A percentile compares a stretch with the other conserved stretches of the same genome.
Conservation (phyloP, 1,140 invertebrate genomes). For the Lepidurus apus region DNA sequence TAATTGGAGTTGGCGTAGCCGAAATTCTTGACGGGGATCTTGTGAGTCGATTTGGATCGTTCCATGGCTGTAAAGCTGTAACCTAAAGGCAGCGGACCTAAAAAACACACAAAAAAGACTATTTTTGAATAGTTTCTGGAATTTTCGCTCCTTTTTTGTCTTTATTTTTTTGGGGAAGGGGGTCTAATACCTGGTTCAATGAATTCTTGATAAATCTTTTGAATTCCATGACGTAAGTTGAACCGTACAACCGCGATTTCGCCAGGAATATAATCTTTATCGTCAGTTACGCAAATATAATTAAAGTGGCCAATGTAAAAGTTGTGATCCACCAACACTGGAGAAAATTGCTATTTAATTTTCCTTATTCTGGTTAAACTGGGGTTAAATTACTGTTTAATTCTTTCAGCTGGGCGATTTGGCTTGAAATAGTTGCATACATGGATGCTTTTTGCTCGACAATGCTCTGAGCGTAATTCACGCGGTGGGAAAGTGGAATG, state of each 20-base stretch:
- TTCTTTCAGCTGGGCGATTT: not conserved
- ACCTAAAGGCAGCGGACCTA: conserved; percentile 32
- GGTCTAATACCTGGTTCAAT: conserved; percentile 40
- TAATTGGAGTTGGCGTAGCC: conserved; percentile 24
- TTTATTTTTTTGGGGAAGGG: not conserved
- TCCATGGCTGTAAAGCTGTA: conserved; percentile 28
- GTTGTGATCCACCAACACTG: conserved; percentile 38
- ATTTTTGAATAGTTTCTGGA: not conserved
- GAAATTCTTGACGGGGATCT: conserved; percentile 27
- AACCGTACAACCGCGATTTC: conserved; percentile 43
- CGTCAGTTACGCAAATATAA: conserved; percentile 42
- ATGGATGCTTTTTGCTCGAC: conserved; percentile 23
- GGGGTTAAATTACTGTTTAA: not conserved
- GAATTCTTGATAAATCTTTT: conserved; percentile 41
- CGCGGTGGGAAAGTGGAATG: conserved; percentile 24
- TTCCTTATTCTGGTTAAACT: not conserved
- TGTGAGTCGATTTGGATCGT: conserved; percentile 29
- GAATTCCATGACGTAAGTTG: conserved; percentile 41
- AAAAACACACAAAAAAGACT: not conserved
- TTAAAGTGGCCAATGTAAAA: conserved; percentile 44
- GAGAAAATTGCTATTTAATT: conserved; percentile 18
- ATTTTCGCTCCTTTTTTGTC: not conserved
- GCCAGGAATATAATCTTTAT: conserved; percentile 41
- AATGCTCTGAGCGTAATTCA: not conserved
- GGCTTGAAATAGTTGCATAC: conserved; percentile 25